Conservation (phyloP, 2,888 invertebrate species). For the Crematogaster levior region DNA sequence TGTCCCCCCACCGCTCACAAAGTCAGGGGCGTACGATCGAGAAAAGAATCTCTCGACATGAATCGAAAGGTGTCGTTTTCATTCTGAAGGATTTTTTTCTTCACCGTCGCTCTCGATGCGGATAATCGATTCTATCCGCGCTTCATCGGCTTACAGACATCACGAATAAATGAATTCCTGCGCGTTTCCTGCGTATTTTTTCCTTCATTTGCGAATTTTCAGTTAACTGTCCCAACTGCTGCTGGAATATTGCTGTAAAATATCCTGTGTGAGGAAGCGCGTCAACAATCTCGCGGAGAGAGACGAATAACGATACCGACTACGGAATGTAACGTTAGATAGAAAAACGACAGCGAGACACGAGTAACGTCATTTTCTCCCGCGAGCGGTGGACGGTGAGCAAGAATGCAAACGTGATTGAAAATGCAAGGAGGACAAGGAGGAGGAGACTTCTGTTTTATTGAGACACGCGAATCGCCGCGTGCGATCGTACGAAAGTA, state of each 20-base stretch:
- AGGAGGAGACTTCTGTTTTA: neutral
- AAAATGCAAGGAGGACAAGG: neutral
- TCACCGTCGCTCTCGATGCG: neutral
- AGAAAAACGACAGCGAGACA: neutral
- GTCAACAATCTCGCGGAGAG: neutral
- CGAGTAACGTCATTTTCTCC: neutral
- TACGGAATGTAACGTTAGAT: neutral
- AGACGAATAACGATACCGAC: neutral
- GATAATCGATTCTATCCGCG: neutral
- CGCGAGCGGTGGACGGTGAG: too few species aligned
- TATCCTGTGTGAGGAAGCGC: neutral
- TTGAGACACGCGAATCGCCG: neutral
- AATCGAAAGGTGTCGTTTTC: neutral
- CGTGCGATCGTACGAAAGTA: neutral
- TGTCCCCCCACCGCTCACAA: constrained; percentile 49
- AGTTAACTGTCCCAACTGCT: too few species aligned
- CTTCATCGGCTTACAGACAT: neutral
- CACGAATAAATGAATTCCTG: neutral
- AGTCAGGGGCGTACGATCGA: constrained; percentile 58
- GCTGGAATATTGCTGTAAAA: too few species aligned
- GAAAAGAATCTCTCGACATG: neutral
- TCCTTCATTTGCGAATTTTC: neutral
- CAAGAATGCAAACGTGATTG: neutral
- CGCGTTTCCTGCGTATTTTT: neutral
- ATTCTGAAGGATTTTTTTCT: neutral